Evolutionary conservation across 2,888 invertebrate genomes (phyloP), one percentile per base, ranked within the genome.

Genomic region (Octodonta nipae): DNA sequence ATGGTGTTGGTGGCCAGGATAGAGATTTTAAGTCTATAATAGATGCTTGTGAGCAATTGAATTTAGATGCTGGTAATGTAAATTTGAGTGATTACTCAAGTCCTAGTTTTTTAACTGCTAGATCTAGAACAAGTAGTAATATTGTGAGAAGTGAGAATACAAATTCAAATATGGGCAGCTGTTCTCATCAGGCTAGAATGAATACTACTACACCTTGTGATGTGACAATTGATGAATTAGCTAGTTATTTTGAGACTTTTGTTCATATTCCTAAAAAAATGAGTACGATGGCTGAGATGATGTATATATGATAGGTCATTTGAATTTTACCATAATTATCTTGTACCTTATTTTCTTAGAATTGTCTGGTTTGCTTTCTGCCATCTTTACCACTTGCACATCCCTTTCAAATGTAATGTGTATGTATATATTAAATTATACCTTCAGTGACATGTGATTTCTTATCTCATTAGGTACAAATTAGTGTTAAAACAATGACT

Each of bases 231-330:
- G 88, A 89, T 60, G 93, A 93, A 65, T 68, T 93, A 50, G 91
- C 92, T 39, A 83, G 88, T 60, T 93, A 93, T 64, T 89, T 93
- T 62, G 92, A 93, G 65, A 85, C 88, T 41, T 78, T 86, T 66
- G 86, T 92, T 45, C 85, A 92, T 70, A 91, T 93, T 68, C 92
- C 92, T 44, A 89, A 89, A 65, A 92, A 93, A 63, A 93, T 93
- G 92, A 91, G 91, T 28, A 77, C 81, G 35, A 92, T 92, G 92
- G 92, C 92, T 37, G 91, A 92, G 68, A 91, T 91, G 89, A 93
- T 92, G 92, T 93, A 93, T 60, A 91, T 88, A 65, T 86, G 71
- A 73, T 12, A 10, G n/a, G 3, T 22, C 22, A 24, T 26, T 24
- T 26, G 13, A 30, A 8, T 30, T 13, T 14, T 8, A 20, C n/a